Percentiles rank a stretch among this genome's conserved stretches.
phyloP scores from a whole-genome alignment of 2,113 vertebrate genomes.

The Oreocharis arfaki region DNA sequence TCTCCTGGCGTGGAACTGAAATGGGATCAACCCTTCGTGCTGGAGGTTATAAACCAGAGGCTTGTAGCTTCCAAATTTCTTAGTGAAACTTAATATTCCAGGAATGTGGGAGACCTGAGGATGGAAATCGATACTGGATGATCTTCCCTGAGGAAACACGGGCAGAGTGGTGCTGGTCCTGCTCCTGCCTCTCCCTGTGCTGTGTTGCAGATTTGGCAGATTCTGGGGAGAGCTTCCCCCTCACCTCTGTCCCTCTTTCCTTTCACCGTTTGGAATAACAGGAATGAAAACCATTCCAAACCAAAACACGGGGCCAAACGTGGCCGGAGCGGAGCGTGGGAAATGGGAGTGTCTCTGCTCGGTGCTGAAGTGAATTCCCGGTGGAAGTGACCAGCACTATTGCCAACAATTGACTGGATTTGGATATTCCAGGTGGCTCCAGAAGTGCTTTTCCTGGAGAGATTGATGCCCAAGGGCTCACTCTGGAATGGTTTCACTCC shows the following conservation, averaged over 20 bases:
- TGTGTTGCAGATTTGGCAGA: rapidly evolving
- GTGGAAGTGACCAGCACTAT: background rate
- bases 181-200: background rate
- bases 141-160: background rate
- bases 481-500: background rate
- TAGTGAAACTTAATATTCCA: background rate
- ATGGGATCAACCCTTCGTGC: background rate
- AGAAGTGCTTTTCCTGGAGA: background rate
- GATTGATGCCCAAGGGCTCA: background rate
- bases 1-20: background rate
- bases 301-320: rapidly evolving
- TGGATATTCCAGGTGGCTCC: background rate
- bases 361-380: background rate
- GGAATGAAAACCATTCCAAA: background rate
- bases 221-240: background rate
- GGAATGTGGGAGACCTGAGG: background rate
- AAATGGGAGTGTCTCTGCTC: background rate
- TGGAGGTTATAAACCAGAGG: background rate
- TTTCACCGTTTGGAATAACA: rapidly evolving
- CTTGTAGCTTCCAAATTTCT: background rate
- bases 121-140: background rate
- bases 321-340: background rate
- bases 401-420: background rate
- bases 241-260: background rate
- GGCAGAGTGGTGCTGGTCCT: background rate